Conservation (phyloP, 1,140 invertebrate species). For the Sarcophaga bullata region DNA sequence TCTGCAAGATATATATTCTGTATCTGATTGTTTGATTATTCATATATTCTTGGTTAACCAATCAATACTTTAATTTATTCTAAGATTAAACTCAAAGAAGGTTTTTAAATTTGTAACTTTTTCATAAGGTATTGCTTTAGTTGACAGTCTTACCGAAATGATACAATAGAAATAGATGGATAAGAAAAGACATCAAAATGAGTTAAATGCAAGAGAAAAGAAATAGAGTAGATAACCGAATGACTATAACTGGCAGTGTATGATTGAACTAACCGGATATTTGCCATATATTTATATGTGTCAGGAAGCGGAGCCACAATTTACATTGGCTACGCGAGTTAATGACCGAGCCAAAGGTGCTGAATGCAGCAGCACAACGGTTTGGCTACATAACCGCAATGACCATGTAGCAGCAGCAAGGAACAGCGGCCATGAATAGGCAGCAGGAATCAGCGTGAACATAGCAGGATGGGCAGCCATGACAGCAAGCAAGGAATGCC, state of each 20-base stretch:
- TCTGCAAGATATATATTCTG: no score
- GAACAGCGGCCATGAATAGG: constrained; percentile 32
- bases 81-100: no score
- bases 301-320: constrained; percentile 68
- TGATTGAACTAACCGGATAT: background rate
- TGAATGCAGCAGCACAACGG: constrained; percentile 67
- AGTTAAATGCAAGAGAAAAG: no score
- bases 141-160: background rate
- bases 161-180: background rate
- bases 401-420: constrained; percentile 14
- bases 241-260: no score
- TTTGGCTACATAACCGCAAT: constrained; percentile 67
- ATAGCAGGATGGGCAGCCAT: no score
- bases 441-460: no score
- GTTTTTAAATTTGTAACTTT: background rate
- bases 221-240: no score
- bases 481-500: no score
- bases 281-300: constrained; percentile 60
- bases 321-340: constrained; percentile 64
- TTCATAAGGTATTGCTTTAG: background rate
- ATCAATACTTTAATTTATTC: no score
- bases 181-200: background rate
- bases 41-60: no score
- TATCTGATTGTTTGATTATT: no score
- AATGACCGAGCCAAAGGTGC: constrained; percentile 68